These are phyloP conservation scores for Hydrozoanthus gracilis DNA, from an alignment of 92 coral and sea anemone genomes.

Conservation along the genomic window DNA sequence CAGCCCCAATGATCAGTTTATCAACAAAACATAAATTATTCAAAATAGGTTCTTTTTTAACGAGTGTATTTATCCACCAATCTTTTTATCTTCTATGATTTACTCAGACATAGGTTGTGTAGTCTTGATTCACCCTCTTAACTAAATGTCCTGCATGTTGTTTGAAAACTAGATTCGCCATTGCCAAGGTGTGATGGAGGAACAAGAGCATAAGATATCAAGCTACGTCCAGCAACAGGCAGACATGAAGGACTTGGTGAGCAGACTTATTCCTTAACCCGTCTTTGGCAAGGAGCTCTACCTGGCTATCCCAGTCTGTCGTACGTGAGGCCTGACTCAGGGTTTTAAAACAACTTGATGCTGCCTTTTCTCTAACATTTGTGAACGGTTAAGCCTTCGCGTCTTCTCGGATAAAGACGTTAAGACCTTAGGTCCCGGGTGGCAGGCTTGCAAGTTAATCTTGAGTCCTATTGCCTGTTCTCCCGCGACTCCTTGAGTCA, in stretches of 20 bases:
- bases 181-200: constrained; percentile 92
- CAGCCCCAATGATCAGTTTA: background rate
- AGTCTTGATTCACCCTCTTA: too few species aligned
- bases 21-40: too few species aligned
- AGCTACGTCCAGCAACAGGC: constrained; percentile 84
- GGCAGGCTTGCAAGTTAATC: too few species aligned
- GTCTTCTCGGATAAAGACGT: too few species aligned
- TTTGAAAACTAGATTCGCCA: constrained; percentile 72
- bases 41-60: background rate
- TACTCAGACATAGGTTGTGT: background rate
- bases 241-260: constrained; percentile 84
- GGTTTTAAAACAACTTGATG: too few species aligned
- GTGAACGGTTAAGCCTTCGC: too few species aligned
- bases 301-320: too few species aligned
- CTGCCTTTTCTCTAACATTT: too few species aligned
- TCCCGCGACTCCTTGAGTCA: too few species aligned
- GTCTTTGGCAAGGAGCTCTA: background rate
- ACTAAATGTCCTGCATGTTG: background rate
- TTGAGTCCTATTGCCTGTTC: too few species aligned
- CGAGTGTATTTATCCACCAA: background rate
- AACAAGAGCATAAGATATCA: constrained; percentile 89
- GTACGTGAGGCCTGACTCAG: too few species aligned
- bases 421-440: too few species aligned
- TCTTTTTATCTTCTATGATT: background rate
- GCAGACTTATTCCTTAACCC: background rate